Percentiles rank a stretch among this genome's conserved stretches.
phyloP scores from a whole-genome alignment of 2,888 invertebrate species.

The Diarsia rubi region DNA sequence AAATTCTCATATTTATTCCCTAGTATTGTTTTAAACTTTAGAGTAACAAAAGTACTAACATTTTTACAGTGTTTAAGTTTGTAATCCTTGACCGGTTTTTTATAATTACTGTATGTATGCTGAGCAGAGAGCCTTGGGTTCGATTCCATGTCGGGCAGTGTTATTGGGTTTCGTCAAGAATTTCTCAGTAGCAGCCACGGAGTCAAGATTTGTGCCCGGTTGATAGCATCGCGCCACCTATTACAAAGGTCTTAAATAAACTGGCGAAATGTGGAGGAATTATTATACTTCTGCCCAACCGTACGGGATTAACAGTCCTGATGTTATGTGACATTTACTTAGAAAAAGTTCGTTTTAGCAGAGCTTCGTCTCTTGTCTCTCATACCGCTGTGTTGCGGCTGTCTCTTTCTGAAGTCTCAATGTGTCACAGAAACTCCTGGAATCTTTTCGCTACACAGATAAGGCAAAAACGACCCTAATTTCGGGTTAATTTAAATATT shows the following conservation, averaged over 20 bases:
- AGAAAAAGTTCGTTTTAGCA: not conserved
- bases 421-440: not conserved
- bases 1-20: conserved; percentile 41
- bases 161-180: too few relatives aligned
- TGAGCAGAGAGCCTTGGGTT: too few relatives aligned
- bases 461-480: not conserved
- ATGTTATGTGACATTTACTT: not conserved
- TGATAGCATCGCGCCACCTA: too few relatives aligned
- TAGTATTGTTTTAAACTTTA: not conserved
- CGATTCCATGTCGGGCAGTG: too few relatives aligned
- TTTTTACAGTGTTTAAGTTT: conserved; percentile 15
- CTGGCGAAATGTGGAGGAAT: too few relatives aligned
- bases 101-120: conserved; percentile 27
- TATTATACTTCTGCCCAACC: too few relatives aligned
- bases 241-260: too few relatives aligned
- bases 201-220: too few relatives aligned
- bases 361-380: not conserved
- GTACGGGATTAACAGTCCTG: too few relatives aligned
- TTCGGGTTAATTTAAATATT: not conserved
- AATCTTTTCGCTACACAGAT: not conserved
- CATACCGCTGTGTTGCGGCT: not conserved
- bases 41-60: conserved; percentile 17
- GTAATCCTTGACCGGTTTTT: conserved; percentile 65
- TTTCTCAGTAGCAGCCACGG: too few relatives aligned
- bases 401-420: not conserved